Conservation (phyloP, 2,113 vertebrate species). For the Podilymbus podiceps region DNA sequence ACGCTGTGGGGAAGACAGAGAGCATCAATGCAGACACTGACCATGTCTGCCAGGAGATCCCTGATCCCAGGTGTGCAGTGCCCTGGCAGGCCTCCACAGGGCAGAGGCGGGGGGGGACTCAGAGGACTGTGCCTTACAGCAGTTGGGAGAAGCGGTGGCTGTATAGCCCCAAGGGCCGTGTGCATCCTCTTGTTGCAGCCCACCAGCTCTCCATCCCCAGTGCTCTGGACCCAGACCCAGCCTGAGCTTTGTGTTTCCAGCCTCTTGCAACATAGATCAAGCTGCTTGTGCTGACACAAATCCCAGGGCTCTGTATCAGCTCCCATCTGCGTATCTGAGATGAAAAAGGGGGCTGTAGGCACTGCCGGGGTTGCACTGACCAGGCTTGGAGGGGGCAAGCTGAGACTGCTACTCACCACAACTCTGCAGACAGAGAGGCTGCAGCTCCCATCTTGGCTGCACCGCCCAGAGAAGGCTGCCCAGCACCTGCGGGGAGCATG, state of each 20-base stretch:
- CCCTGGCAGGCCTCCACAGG: not conserved
- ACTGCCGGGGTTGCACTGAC: not conserved
- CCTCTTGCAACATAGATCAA: not conserved
- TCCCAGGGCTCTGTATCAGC: not conserved
- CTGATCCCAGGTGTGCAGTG: not conserved
- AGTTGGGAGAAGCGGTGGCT: not conserved
- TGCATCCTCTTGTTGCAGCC: not conserved
- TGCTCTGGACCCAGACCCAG: not conserved
- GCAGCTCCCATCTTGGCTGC: not conserved
- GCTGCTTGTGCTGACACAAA: not conserved
- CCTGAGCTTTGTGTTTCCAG: not conserved
- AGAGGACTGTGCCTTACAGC: not conserved
- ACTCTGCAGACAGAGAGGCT: not conserved
- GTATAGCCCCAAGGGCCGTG: not conserved
- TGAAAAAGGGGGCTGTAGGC: not conserved
- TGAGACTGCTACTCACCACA: not conserved
- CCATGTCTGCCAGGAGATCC: not conserved
- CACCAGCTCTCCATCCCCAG: not conserved
- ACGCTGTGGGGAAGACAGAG: not conserved
- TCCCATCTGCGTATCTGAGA: not conserved
- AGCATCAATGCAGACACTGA: not conserved
- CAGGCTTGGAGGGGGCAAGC: not conserved
- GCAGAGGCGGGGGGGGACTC: not conserved
- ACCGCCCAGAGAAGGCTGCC: not conserved
- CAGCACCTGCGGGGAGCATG: not conserved